Evolutionary conservation across 2,797 vertebrate genomes (phyloP), one percentile per base, ranked within the genome.

Genomic region (Coccyzus lansbergi): DNA sequence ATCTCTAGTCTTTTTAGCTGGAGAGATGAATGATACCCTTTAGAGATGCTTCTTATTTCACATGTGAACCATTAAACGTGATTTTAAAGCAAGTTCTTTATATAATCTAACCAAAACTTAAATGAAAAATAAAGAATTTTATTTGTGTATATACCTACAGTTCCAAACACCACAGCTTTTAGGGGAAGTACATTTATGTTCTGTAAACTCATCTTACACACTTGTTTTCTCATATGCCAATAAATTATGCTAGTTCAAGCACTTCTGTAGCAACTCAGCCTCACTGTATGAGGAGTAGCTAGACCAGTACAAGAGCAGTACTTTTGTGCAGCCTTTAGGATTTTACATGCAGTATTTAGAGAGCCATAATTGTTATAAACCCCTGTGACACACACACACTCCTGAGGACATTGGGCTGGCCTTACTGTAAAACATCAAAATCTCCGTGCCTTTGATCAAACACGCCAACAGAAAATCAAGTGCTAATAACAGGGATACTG

Each of bases 371-470:
- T 72, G 7, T 70, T 76, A 14, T 6, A 75, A 79, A 62, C 1
- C 3, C 16, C 9, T 2, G 5, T 20, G 29, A 20, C 38, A 33
- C 28, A n/a, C n/a, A 63, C 12, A 51, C 28, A 28, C 8, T 49
- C n/a, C 22, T 60, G 21, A 78, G 53, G 24, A 42, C 10, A 17
- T 33, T 42, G 67, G 55, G 59, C 20, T 55, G 62, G 46, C 3
- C 34, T 31, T 33, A 38, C 49, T 59, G 34, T 25, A 40, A 13
- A 64, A 49, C 71, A 90, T 46, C 52, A 68, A 69, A 86, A 88
- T 56, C 75, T 88, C 80, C 60, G 29, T 53, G 36, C 64, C 82
- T 95, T 49, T 94, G 91, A 90, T 95, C 92, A 94, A 86, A 88
- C 38, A 59, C 40, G 82, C 63, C 58, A 94, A 71, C 29, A 80